phyloP scores from a whole-genome alignment of 2,113 vertebrate genomes.

The Macroglossus sobrinus region DNA sequence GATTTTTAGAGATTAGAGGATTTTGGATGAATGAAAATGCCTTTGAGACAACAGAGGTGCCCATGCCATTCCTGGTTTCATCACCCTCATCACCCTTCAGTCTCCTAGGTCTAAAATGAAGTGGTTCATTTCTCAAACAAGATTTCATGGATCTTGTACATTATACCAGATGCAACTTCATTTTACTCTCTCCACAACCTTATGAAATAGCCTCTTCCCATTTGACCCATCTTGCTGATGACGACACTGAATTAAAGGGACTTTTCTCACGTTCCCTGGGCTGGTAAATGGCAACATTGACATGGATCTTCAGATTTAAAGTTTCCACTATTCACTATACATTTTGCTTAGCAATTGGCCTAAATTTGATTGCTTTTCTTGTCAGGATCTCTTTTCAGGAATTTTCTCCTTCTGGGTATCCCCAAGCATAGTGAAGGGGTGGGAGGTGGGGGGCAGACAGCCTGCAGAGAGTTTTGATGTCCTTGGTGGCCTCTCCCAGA shows the following conservation, averaged over 20 bases:
- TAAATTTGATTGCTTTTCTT: neutral
- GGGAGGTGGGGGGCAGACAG: fast-evolving
- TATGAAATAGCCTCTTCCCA: neutral
- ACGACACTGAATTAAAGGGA: neutral
- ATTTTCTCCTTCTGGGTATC: neutral
- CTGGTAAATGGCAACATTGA: neutral
- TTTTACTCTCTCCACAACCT: neutral
- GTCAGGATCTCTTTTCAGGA: neutral
- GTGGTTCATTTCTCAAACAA: neutral
- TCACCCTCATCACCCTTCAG: neutral
- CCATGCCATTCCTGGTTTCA: neutral
- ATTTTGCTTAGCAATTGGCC: neutral
- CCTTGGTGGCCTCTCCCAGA: neutral
- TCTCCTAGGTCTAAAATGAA: neutral
- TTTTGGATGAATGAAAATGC: neutral
- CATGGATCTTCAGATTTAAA: neutral
- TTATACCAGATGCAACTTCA: neutral
- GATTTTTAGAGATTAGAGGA: neutral
- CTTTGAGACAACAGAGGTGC: neutral
- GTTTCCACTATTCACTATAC: neutral
- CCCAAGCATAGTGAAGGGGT: neutral
- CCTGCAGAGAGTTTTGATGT: neutral
- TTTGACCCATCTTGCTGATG: neutral
- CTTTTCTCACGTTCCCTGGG: neutral
- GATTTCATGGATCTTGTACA: neutral